Evolutionary conservation across 1,140 invertebrate species (phyloP).

Genomic region (Drosophila bifasciata): DNA sequence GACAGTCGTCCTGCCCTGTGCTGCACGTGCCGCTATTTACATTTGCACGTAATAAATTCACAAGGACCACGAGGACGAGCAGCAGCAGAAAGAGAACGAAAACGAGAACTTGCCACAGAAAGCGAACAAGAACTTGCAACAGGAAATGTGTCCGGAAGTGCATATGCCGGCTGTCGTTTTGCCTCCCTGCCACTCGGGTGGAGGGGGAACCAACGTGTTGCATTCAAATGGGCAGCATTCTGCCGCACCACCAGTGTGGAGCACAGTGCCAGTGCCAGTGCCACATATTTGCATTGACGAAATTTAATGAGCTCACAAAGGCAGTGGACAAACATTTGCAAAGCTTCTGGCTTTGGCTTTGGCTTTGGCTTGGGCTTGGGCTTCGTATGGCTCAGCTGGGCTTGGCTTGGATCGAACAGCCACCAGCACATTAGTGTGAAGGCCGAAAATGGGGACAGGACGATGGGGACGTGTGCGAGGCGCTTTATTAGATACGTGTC

Average conservation of each 20-base stretch:
- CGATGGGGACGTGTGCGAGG: conserved; percentile 52
- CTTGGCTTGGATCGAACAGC: conserved; percentile 41
- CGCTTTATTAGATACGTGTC: conserved; percentile 79
- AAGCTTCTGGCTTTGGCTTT: conserved; percentile 1
- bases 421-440: conserved; percentile 27
- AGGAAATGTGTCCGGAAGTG: conserved; percentile 72
- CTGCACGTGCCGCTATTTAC: conserved; percentile 82
- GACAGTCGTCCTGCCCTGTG: conserved; percentile 45
- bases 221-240: conserved; percentile 30
- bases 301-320: conserved; percentile 79
- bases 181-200: conserved; percentile 7
- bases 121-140: conserved; percentile 37
- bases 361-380: too few species aligned
- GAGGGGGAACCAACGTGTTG: conserved; percentile 66
- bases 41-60: conserved; percentile 83
- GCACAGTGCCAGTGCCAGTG: background rate
- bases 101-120: conserved; percentile 6
- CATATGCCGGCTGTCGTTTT: conserved; percentile 65
- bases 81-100: conserved; percentile 6
- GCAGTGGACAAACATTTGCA: conserved; percentile 65
- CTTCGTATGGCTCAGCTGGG: too few species aligned
- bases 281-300: conserved; percentile 73
- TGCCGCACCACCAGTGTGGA: background rate
- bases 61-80: conserved; percentile 21
- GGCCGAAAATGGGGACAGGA: conserved; percentile 7